Conservation (phyloP, 37 sponge, comb jelly and placozoan species). For the Aphrocallistes beatrix region DNA sequence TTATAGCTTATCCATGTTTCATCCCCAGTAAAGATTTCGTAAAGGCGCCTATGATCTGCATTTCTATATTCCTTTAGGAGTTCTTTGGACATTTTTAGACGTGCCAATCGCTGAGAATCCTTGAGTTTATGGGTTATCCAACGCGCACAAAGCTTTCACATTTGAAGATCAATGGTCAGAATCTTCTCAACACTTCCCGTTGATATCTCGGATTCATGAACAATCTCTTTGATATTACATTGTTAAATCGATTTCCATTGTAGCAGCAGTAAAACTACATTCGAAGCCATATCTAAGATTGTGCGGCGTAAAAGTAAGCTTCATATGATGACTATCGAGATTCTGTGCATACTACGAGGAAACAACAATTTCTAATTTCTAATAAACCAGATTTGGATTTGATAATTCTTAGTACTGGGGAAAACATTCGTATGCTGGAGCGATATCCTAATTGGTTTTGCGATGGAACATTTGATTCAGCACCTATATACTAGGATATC, state of each 20-base stretch:
- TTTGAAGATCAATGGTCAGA: too few relatives aligned
- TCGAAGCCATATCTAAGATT: neutral
- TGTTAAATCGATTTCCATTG: neutral
- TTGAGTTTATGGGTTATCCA: too few relatives aligned
- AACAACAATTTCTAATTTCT: neutral
- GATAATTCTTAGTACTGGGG: neutral
- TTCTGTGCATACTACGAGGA: neutral
- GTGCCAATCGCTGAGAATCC: too few relatives aligned
- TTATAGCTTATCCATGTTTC: too few relatives aligned
- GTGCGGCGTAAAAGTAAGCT: neutral
- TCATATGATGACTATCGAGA: neutral
- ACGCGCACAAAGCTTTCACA: too few relatives aligned
- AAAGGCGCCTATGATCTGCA: too few relatives aligned
- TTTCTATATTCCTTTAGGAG: too few relatives aligned
- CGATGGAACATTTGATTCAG: neutral
- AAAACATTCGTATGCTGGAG: neutral
- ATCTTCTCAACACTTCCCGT: too few relatives aligned
- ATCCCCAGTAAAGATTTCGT: too few relatives aligned
- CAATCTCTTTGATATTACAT: too few relatives aligned
- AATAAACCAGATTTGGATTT: neutral
- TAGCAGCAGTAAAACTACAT: neutral
- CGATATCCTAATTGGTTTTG: neutral
- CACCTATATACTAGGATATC: neutral
- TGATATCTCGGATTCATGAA: too few relatives aligned
- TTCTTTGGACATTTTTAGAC: too few relatives aligned